Evolutionary conservation across 2,113 vertebrate genomes (phyloP), one percentile per base, ranked within the genome.

Genomic region (Cathartes aura): DNA sequence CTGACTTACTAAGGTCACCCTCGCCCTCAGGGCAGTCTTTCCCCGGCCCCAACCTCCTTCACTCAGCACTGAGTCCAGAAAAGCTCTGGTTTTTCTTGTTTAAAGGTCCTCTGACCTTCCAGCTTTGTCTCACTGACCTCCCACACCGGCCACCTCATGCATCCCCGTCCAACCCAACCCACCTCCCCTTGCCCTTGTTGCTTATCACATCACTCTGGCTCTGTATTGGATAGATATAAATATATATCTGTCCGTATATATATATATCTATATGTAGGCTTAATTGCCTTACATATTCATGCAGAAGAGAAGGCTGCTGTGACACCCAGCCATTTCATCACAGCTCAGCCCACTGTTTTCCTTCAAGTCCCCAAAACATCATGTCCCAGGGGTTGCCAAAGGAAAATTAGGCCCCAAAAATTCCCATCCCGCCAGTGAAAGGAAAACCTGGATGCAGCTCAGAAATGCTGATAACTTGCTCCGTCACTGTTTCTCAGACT

Each of bases 91-190:
- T 82, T 58, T 9, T 12, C 13, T 53, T 75, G 6, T 29, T 50
- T 8, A 26, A 40, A 60, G 21, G 23, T 45, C 18, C 16, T 73
- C 13, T 34, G 14, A 34, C 16, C 21, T 50, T 18, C 55, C 71
- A 82, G 75, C 22, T 75, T 24, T 7, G 2, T 9, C 71, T 55
- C 30, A 9, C 18, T 58, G 70, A 36, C 24, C 27, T 64, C n/a
- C 29, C 32, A 38, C 18, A 5, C 3, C 0, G 0, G 15, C 26
- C 56, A 71, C 29, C 42, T 58, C 15, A 20, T 2, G n/a, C 21
- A n/a, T 14, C 26, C 17, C 36, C 30, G 17, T 14, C 34, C 40
- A 52, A 43, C n/a, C 3, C 29, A n/a, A 20, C 8, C 6, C 76
- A 60, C 1, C 20, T 40, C 8, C 14, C 5, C 29, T n/a, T 50